Percentiles rank a stretch among this genome's conserved stretches.
These are phyloP conservation scores for Polylopha cassiicola DNA, from an alignment of 2,888 invertebrate genomes.

Conservation along the genomic window DNA sequence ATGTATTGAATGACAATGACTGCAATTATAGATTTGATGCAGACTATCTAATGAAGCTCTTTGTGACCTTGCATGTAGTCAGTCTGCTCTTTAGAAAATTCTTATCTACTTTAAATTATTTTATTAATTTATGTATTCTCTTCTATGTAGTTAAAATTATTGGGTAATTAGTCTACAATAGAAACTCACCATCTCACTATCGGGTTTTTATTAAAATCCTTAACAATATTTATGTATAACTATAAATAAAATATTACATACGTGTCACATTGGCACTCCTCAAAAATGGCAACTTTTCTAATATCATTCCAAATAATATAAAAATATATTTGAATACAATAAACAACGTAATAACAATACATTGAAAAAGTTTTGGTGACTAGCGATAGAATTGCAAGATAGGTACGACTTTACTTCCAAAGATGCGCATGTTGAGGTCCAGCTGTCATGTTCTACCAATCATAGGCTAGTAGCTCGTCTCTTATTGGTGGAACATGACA, in stretches of 20 bases:
- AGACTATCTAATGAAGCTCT: too few relatives aligned
- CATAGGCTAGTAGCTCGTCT: too few relatives aligned
- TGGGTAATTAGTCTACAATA: slow-evolving; percentile 32
- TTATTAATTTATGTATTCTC: slow-evolving; percentile 9
- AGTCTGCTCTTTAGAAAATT: too few relatives aligned
- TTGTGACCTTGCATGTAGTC: too few relatives aligned
- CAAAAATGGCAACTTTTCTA: slow-evolving; percentile 45
- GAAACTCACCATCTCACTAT: slow-evolving; percentile 49
- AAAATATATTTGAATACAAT: slow-evolving; percentile 34
- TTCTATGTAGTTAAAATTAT: slow-evolving; percentile 23
- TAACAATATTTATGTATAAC: slow-evolving; percentile 64
- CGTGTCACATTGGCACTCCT: slow-evolving; percentile 61
- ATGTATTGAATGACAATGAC: too few relatives aligned
- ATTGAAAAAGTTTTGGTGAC: not conserved
- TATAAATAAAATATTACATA: slow-evolving; percentile 61
- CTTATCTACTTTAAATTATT: too few relatives aligned
- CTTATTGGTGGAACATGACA: too few relatives aligned
- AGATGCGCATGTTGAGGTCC: too few relatives aligned
- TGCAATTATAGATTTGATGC: too few relatives aligned
- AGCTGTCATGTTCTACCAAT: too few relatives aligned
- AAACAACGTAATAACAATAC: slow-evolving; percentile 4
- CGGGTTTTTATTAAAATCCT: slow-evolving; percentile 65
- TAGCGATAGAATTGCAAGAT: not conserved
- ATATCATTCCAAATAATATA: slow-evolving; percentile 32
- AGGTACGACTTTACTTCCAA: too few relatives aligned